Evolutionary conservation across 2,113 vertebrate species (phyloP).

Genomic region (Elaphurus davidianus): DNA sequence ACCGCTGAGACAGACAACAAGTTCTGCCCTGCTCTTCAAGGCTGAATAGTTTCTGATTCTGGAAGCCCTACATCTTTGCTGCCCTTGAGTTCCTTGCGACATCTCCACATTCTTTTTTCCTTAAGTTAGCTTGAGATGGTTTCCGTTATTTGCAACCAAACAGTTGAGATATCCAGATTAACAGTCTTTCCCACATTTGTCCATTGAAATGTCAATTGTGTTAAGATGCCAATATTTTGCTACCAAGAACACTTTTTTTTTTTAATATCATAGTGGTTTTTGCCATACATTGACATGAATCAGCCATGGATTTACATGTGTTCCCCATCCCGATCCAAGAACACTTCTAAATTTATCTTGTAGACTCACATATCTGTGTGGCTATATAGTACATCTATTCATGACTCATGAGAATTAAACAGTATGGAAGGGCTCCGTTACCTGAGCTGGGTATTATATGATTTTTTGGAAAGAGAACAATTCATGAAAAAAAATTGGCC

Average conservation of each 20-base stretch:
- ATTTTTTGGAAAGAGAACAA: constrained; percentile 40
- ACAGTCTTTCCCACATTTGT: constrained; percentile 31
- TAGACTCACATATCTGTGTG: constrained; percentile 35
- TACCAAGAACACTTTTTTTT: constrained; percentile 16
- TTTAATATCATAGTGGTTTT: no score
- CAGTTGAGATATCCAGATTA: constrained; percentile 55
- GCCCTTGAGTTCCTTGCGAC: not conserved
- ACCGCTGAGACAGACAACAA: not conserved
- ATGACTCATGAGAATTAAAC: constrained; percentile 57
- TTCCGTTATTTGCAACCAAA: constrained; percentile 52
- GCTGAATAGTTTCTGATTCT: not conserved
- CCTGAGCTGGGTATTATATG: not conserved
- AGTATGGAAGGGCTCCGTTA: constrained; percentile 21
- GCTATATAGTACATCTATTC: constrained; percentile 30
- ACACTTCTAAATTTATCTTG: constrained; percentile 58
- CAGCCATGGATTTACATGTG: no score
- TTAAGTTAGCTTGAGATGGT: constrained; percentile 40
- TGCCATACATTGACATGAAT: no score
- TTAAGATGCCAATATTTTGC: constrained; percentile 46
- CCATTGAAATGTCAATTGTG: not conserved
- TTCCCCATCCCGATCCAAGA: no score
- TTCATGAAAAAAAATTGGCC: not conserved
- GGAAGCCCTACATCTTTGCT: not conserved
- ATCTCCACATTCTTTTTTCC: not conserved
- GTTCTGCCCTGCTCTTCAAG: not conserved